Evolutionary conservation across 2,888 invertebrate genomes (phyloP).

Genomic region (Coenonympha glycerion): DNA sequence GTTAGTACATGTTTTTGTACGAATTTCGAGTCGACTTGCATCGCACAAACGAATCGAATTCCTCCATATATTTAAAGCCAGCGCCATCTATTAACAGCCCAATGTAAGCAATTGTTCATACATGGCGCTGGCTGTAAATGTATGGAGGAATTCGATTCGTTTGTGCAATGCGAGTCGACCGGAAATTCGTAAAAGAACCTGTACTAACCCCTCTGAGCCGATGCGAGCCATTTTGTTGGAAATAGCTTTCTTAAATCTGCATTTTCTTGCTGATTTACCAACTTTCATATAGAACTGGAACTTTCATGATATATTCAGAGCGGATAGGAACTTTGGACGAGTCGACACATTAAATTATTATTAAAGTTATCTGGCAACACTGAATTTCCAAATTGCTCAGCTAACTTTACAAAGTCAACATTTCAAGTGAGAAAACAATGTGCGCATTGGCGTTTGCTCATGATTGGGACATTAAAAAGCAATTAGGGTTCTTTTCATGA

Average conservation of each 20-base stretch:
- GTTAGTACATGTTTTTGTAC: too few relatives aligned
- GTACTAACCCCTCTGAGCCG: too few relatives aligned
- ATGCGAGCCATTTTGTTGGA: constrained; percentile 73
- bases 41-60: too few relatives aligned
- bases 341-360: constrained; percentile 58
- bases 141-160: too few relatives aligned
- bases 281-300: constrained; percentile 65
- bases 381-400: constrained; percentile 20
- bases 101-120: too few relatives aligned
- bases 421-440: constrained; percentile 19
- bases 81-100: too few relatives aligned
- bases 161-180: too few relatives aligned
- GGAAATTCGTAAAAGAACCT: too few relatives aligned
- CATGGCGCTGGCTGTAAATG: too few relatives aligned
- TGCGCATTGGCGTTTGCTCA: constrained; percentile 12
- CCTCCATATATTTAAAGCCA: too few relatives aligned
- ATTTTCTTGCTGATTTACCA: constrained; percentile 77
- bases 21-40: too few relatives aligned
- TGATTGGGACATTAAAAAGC: constrained; percentile 20
- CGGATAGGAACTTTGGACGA: constrained; percentile 38
- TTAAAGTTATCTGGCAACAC: constrained; percentile 38
- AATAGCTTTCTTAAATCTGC: constrained; percentile 76
- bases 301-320: constrained; percentile 44
- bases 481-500: constrained; percentile 14
- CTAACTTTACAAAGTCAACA: constrained; percentile 22